Percentiles rank a stretch among this genome's conserved stretches.
Conservation (phyloP, 2,113 vertebrate species). For the Campylorhamphus procurvoides region DNA sequence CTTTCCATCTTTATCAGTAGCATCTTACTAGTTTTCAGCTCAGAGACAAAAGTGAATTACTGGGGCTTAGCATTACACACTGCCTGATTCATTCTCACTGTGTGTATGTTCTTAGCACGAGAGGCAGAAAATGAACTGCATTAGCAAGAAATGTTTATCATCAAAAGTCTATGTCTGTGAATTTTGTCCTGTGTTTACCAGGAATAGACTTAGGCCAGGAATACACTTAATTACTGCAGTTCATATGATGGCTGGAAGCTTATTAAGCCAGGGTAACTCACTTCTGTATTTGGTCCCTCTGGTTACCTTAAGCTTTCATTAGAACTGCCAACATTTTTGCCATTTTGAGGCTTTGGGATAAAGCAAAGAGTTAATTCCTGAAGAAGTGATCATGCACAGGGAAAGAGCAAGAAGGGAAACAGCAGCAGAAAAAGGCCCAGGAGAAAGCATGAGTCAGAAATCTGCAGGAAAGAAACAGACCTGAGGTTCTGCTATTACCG, state of each 20-base stretch:
- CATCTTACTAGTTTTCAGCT: not conserved
- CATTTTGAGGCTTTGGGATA: not conserved
- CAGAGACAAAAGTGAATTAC: not conserved
- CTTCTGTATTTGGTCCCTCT: not conserved
- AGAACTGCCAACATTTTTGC: not conserved
- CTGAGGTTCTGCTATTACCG: not conserved
- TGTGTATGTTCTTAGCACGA: fast-evolving
- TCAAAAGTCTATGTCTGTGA: not conserved
- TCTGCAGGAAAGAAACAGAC: not conserved
- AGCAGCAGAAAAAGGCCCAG: not conserved
- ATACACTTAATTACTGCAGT: not conserved
- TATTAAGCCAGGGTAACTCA: not conserved
- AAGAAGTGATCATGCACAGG: not conserved
- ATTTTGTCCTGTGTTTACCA: not conserved
- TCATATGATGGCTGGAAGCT: not conserved
- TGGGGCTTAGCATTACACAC: not conserved
- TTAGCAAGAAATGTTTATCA: not conserved
- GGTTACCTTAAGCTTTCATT: not conserved
- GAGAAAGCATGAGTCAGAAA: not conserved
- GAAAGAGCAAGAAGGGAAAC: not conserved
- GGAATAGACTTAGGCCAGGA: not conserved
- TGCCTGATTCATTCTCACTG: not conserved
- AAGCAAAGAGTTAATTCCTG: not conserved
- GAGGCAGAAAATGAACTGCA: not conserved
- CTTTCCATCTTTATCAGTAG: not conserved